Evolutionary conservation across 2,797 vertebrate species (phyloP).

Genomic region (Alcedo quadribrachys): DNA sequence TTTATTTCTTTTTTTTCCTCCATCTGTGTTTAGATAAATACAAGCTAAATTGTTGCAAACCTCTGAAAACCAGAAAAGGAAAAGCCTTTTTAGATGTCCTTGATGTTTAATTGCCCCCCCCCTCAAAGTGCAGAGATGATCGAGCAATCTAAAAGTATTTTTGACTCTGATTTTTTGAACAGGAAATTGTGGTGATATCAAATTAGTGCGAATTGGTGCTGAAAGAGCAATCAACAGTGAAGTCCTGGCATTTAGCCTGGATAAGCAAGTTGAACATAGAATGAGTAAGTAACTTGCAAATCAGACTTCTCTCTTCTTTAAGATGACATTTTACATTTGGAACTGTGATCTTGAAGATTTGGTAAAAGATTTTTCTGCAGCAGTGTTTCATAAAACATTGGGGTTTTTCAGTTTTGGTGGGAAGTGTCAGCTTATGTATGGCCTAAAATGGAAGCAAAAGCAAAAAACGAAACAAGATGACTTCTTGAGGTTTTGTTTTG

Average conservation of each 20-base stretch:
- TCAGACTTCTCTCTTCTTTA: neutral
- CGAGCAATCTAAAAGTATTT: neutral
- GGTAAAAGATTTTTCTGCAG: neutral
- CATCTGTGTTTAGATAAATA: neutral
- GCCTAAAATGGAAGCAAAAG: neutral
- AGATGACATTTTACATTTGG: neutral
- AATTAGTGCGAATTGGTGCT: constrained; percentile 84
- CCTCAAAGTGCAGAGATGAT: neutral
- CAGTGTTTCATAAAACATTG: neutral
- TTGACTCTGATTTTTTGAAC: constrained; percentile 27
- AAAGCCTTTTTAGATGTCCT: neutral
- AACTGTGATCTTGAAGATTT: neutral
- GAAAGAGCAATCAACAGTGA: constrained; percentile 82
- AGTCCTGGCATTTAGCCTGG: constrained; percentile 83
- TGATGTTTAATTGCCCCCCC: neutral
- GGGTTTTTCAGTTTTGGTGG: neutral
- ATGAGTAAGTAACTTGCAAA: constrained; percentile 79
- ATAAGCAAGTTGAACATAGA: constrained; percentile 81
- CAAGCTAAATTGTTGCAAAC: neutral
- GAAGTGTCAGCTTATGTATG: neutral
- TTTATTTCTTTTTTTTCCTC: neutral
- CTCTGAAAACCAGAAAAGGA: neutral
- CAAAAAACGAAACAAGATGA: neutral
- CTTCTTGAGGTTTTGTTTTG: neutral
- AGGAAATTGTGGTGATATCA: constrained; percentile 91